phyloP scores from a whole-genome alignment of 64 coral and sea anemone species.

The Montipora efflorescens region DNA sequence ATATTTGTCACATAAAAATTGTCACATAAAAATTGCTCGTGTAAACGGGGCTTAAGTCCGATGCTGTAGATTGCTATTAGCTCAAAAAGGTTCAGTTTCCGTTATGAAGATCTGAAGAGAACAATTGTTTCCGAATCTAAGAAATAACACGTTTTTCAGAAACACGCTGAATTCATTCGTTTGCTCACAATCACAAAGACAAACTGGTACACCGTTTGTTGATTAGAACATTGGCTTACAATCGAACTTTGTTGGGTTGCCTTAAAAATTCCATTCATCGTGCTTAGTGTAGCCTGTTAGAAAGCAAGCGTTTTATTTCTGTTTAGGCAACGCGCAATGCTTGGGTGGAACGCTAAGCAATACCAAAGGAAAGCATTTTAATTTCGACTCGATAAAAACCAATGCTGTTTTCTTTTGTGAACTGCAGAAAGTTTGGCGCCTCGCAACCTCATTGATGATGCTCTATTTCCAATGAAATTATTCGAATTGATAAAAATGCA shows the following conservation, averaged over 20 bases:
- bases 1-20: too few relatives aligned
- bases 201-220: not conserved
- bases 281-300: not conserved
- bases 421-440: conserved; percentile 24
- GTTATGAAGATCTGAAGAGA: conserved; percentile 29
- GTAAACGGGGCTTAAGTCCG: too few relatives aligned
- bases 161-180: not conserved
- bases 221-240: not conserved
- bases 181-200: conserved; percentile 8
- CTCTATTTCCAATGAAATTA: conserved; percentile 49
- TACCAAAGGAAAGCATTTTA: conserved; percentile 28
- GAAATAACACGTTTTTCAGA: conserved; percentile 45
- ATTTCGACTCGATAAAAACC: conserved; percentile 32
- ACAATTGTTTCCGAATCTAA: conserved; percentile 39
- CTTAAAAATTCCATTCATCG: too few relatives aligned
- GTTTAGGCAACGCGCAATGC: not conserved
- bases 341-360: not conserved
- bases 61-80: conserved; percentile 21
- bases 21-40: too few relatives aligned
- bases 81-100: conserved; percentile 22
- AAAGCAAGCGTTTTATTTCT: conserved; percentile 17
- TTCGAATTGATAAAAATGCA: not conserved
- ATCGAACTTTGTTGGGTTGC: not conserved
- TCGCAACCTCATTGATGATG: conserved; percentile 9
- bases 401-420: not conserved